Conservation (phyloP, 2,888 invertebrate species). For the Tupiocoris notatus region DNA sequence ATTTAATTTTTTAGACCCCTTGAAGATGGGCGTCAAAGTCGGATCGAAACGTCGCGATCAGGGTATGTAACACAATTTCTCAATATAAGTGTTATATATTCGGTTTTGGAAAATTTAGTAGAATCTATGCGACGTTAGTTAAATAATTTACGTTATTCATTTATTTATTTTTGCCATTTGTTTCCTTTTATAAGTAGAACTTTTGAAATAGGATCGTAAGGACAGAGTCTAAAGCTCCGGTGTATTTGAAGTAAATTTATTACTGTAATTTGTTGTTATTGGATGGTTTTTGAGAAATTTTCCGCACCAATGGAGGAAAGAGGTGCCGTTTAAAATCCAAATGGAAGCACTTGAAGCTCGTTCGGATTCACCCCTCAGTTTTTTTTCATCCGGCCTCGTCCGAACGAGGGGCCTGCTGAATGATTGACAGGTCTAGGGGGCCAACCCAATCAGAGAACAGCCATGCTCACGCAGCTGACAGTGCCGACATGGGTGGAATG, state of each 20-base stretch:
- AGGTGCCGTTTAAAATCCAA: neutral
- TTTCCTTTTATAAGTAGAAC: no score
- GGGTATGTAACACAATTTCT: conserved; percentile 20
- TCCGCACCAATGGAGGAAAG: no score
- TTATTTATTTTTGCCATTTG: no score
- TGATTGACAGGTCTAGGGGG: conserved; percentile 30
- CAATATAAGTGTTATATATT: no score
- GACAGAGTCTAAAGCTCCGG: no score
- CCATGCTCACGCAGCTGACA: neutral
- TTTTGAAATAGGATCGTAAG: no score
- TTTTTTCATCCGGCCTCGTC: neutral
- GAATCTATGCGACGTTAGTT: no score
- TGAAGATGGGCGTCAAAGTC: conserved; percentile 37
- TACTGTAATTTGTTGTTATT: no score
- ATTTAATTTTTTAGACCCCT: conserved; percentile 39
- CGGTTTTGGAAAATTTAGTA: conserved; percentile 11
- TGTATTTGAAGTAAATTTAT: no score
- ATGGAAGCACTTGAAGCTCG: neutral
- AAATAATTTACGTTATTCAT: no score
- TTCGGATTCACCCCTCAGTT: neutral
- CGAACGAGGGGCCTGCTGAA: neutral
- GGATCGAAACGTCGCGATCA: conserved; percentile 38
- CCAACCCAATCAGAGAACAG: conserved; percentile 16
- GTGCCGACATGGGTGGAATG: conserved; percentile 3
- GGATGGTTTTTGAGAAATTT: no score